Evolutionary conservation across 2,888 invertebrate species (phyloP).

Genomic region (Autographa gamma): DNA sequence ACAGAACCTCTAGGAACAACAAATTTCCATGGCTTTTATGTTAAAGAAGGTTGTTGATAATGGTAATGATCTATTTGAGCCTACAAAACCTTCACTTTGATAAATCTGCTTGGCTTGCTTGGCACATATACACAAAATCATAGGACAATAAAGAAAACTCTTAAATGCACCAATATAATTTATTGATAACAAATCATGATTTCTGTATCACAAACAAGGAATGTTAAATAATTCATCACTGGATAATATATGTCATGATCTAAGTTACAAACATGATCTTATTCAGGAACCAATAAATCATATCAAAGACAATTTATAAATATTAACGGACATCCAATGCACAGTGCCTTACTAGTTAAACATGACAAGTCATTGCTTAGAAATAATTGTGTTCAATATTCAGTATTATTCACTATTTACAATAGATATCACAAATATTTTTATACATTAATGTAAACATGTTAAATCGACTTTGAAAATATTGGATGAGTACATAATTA

Average conservation of each 20-base stretch:
- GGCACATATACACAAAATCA: no score
- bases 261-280: slow-evolving; percentile 47
- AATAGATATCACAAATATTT: slow-evolving; percentile 68
- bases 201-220: slow-evolving; percentile 54
- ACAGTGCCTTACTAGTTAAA: slow-evolving; percentile 47
- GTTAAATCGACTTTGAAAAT: slow-evolving; percentile 32
- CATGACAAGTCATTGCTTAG: slow-evolving; percentile 43
- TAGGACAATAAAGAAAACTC: slow-evolving; percentile 26
- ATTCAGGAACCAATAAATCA: slow-evolving; percentile 36
- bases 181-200: slow-evolving; percentile 66
- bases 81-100: background rate
- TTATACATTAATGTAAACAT: slow-evolving; percentile 50
- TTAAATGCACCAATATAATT: slow-evolving; percentile 66
- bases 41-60: no score
- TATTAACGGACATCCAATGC: slow-evolving; percentile 44
- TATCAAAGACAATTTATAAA: slow-evolving; percentile 45
- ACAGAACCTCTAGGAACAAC: no score
- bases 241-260: slow-evolving; percentile 29
- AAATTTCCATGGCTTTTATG: no score
- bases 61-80: no score
- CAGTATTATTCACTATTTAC: slow-evolving; percentile 61
- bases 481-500: slow-evolving; percentile 27
- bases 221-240: slow-evolving; percentile 43
- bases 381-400: slow-evolving; percentile 60
- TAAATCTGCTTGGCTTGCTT: no score